Conservation (phyloP, 1,140 invertebrate genomes). For the Hycleus cichorii region DNA sequence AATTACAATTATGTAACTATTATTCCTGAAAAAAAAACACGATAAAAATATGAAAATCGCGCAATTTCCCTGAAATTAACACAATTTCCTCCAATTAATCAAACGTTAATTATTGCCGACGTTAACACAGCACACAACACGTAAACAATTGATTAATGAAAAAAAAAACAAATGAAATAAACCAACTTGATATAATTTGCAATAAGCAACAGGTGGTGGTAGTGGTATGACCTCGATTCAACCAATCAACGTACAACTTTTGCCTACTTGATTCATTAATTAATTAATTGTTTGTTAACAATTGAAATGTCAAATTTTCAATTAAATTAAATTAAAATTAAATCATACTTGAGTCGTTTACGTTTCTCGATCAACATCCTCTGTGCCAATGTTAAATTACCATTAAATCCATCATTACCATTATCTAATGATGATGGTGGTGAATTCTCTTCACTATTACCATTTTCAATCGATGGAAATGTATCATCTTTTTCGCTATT, state of each 20-base stretch:
- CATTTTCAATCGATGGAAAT: conserved; percentile 22
- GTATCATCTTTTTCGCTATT: conserved; percentile 26
- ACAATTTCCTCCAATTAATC: no score
- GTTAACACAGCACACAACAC: no score
- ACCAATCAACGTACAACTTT: background rate
- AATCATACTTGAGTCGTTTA: conserved; percentile 33
- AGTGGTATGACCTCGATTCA: background rate
- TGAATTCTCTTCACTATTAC: conserved; percentile 12
- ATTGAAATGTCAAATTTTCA: background rate
- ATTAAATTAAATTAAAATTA: conserved; percentile 12
- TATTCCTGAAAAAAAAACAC: no score
- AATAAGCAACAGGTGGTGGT: background rate
- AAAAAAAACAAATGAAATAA: background rate
- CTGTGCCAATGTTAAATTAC: conserved; percentile 22
- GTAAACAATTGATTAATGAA: background rate
- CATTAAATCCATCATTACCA: conserved; percentile 24
- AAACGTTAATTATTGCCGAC: no score
- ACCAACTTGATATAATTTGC: background rate
- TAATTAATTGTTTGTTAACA: background rate
- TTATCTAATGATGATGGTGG: conserved; percentile 27
- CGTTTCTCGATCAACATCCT: conserved; percentile 28
- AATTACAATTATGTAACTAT: no score
- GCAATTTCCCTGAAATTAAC: no score
- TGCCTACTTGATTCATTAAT: no score
- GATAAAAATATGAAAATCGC: no score